Percentiles rank a stretch among this genome's conserved stretches.
Evolutionary conservation across 2,113 vertebrate genomes (phyloP).

Genomic region (Tupaia tana): DNA sequence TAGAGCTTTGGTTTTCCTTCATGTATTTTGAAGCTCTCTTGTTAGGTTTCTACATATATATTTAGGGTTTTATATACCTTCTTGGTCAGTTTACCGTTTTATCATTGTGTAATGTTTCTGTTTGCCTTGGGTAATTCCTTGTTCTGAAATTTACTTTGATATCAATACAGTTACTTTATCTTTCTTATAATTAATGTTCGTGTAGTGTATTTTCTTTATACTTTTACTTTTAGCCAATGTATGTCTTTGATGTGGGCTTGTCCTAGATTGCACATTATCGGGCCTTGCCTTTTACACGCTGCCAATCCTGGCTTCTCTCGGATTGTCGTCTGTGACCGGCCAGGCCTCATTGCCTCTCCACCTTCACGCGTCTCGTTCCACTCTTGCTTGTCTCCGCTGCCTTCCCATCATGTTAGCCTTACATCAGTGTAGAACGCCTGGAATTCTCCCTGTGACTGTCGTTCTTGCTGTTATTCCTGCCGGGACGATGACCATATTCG

Average conservation of each 20-base stretch:
- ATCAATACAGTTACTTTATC: neutral
- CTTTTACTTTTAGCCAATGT: constrained; percentile 10
- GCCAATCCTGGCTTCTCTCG: neutral
- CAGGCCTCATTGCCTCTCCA: neutral
- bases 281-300: neutral
- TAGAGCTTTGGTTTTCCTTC: neutral
- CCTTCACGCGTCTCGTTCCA: neutral
- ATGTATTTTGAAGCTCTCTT: neutral
- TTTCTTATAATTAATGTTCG: constrained; percentile 2
- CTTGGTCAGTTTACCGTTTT: neutral
- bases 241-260: neutral
- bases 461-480: neutral
- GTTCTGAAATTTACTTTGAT: neutral
- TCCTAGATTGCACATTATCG: neutral
- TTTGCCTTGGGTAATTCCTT: neutral
- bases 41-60: neutral
- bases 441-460: neutral
- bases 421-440: neutral
- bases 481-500: neutral
- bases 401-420: neutral
- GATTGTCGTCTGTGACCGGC: neutral
- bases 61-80: neutral
- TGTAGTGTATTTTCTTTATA: neutral
- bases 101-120: neutral
- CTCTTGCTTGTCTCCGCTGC: neutral